phyloP scores from a whole-genome alignment of 2,888 invertebrate genomes.

The Eupithecia subumbrata region DNA sequence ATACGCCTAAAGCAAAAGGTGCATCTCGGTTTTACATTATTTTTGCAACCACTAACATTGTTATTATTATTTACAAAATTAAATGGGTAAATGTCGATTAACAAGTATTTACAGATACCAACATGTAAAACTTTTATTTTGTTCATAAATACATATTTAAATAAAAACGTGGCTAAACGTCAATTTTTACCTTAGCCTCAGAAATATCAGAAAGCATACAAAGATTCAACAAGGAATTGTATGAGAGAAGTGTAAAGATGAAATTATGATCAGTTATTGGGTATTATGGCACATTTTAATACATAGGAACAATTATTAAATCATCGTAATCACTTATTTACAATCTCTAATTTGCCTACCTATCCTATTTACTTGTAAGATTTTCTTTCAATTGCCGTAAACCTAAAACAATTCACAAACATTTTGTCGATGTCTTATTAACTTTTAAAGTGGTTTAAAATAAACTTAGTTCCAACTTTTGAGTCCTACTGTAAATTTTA shows the following conservation, averaged over 20 bases:
- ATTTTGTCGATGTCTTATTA: slow-evolving; percentile 1
- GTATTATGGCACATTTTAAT: slow-evolving; percentile 1
- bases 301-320: slow-evolving; percentile 6
- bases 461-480: neutral
- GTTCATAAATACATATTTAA: neutral
- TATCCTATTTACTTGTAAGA: neutral
- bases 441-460: neutral
- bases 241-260: neutral
- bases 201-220: neutral
- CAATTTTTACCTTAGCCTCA: neutral
- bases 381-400: neutral
- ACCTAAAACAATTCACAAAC: slow-evolving; percentile 2
- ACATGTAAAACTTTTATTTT: neutral
- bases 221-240: neutral
- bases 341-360: neutral
- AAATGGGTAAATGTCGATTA: neutral
- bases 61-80: slow-evolving; percentile 22
- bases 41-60: slow-evolving; percentile 2
- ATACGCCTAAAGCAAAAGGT: slow-evolving; percentile 53
- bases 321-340: neutral
- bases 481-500: slow-evolving; percentile 21
- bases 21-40: slow-evolving; percentile 35
- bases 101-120: neutral
- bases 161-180: neutral
- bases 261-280: neutral